Evolutionary conservation across 2,888 invertebrate genomes (phyloP).

Genomic region (Elmis aenea): DNA sequence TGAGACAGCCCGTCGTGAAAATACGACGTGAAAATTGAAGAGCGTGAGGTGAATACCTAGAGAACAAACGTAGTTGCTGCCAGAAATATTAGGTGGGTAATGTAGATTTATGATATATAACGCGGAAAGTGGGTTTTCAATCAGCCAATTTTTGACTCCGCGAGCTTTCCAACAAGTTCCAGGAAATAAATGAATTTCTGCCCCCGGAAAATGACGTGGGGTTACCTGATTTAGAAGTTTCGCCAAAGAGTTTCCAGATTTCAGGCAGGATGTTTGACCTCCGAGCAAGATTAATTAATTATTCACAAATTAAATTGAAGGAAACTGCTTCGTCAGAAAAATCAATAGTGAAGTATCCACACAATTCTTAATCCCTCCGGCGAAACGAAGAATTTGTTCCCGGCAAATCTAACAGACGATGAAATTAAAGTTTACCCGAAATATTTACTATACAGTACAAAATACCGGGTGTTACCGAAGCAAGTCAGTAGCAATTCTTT

Average conservation of each 20-base stretch:
- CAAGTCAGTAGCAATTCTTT: no score
- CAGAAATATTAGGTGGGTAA: conserved; percentile 28
- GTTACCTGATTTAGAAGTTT: background rate
- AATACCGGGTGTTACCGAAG: no score
- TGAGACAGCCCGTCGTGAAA: conserved; percentile 31
- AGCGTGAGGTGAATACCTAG: conserved; percentile 32
- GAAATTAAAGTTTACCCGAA: no score
- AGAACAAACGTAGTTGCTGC: conserved; percentile 24
- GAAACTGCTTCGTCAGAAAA: conserved; percentile 10
- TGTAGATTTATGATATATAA: conserved; percentile 22
- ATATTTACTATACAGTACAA: no score
- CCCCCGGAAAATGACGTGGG: no score
- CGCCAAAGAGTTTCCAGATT: background rate
- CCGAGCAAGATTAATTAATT: conserved; percentile 10
- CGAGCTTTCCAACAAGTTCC: no score
- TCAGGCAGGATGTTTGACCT: conserved; percentile 8
- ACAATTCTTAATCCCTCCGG: conserved; percentile 10
- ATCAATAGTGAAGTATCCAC: conserved; percentile 6
- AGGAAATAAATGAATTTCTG: no score
- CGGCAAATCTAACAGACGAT: no score
- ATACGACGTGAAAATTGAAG: conserved; percentile 37
- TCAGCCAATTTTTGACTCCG: conserved; percentile 9
- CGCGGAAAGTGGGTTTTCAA: conserved; percentile 11
- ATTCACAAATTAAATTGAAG: conserved; percentile 9
- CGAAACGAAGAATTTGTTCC: conserved; percentile 9